These are phyloP conservation scores for chimpanzee (Pan troglodytes) DNA, from an alignment of 2,113 vertebrate genomes.

Conservation along the genomic window NHGRI_mPanTro3-v2.1_pri NC_072418.2:33902501-33903000, in stretches of 20 bases:
- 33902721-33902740: neutral
- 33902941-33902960: neutral
- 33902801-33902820: neutral
- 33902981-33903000: neutral
- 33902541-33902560: neutral
- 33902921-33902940: neutral
- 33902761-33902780: conserved; percentile 10
- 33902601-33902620: neutral
- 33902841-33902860: conserved; percentile 11
- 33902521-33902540: neutral
- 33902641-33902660: neutral
- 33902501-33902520: neutral
- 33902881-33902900: neutral
- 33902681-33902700: neutral
- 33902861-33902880: neutral
- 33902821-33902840: neutral
- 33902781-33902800: neutral
- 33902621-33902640: neutral
- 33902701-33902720: neutral
- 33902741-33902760: neutral
- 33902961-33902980: neutral
- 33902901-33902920: neutral
- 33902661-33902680: neutral
- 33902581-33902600: neutral
- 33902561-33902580: neutral